A percentile compares a stretch with the other conserved stretches of the same genome.
Evolutionary conservation across 1,140 invertebrate species (phyloP).

Genomic region (Drosophila sturtevanti): DNA sequence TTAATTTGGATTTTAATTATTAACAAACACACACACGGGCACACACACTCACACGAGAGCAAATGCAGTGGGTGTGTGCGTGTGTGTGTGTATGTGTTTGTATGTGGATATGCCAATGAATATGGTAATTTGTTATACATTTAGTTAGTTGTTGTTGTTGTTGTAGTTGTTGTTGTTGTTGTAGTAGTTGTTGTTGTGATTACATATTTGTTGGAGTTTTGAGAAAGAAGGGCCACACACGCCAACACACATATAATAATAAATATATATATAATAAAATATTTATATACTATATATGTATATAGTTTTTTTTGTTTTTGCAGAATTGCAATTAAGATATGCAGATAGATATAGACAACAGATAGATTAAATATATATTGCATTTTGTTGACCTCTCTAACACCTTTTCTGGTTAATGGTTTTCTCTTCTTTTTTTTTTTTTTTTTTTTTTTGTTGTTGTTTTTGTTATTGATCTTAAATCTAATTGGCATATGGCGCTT

Average conservation of each 20-base stretch:
- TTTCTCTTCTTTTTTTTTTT: background rate
- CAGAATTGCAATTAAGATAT: conserved; percentile 25
- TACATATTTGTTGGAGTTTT: conserved; percentile 40
- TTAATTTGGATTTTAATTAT: conserved; percentile 49
- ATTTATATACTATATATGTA: conserved; percentile 45
- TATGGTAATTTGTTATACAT: conserved; percentile 42
- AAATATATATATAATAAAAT: conserved; percentile 59
- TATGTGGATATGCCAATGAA: conserved; percentile 28
- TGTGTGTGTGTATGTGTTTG: conserved; percentile 9
- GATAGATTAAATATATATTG: conserved; percentile 45
- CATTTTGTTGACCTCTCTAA: background rate
- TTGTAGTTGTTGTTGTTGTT: conserved; percentile 47
- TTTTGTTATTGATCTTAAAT: no score
- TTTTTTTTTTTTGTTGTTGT: background rate
- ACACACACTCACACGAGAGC: conserved; percentile 17
- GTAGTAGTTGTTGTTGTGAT: conserved; percentile 34
- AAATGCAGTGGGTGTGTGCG: background rate
- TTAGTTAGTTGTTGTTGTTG: conserved; percentile 45
- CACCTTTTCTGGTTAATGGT: background rate
- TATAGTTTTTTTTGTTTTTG: conserved; percentile 30
- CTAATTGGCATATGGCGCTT: background rate
- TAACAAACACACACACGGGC: conserved; percentile 26
- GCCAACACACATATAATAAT: conserved; percentile 56
- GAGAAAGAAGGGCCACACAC: conserved; percentile 52
- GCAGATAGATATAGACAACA: conserved; percentile 19